phyloP scores from a whole-genome alignment of 2,797 vertebrate species.

The Gorsachius magnificus region DNA sequence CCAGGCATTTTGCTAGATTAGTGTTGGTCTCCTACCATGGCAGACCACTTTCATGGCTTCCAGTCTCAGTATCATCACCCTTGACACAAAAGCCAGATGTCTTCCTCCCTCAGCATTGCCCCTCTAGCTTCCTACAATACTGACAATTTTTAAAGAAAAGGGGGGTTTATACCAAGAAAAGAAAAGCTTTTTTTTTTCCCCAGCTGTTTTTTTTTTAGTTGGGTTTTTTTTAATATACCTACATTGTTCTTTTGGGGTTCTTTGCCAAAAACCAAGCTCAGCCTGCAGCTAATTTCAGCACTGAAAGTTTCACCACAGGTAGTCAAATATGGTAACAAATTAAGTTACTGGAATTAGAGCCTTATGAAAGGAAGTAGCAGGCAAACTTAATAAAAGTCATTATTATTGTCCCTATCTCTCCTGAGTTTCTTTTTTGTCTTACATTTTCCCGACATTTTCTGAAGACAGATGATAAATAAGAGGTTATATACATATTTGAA shows the following conservation, averaged over 20 bases:
- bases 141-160: not conserved
- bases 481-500: not conserved
- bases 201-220: not conserved
- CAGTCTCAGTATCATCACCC: not conserved
- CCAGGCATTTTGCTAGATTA: not conserved
- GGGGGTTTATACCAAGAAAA: not conserved
- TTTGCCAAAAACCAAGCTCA: not conserved
- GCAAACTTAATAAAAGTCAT: not conserved
- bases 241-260: not conserved
- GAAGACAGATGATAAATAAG: not conserved
- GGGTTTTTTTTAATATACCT: not conserved
- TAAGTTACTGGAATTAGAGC: not conserved
- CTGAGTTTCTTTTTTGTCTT: not conserved
- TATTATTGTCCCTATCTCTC: not conserved
- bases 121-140: not conserved
- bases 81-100: not conserved
- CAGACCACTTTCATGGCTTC: not conserved
- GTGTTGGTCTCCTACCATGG: not conserved
- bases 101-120: not conserved
- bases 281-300: not conserved
- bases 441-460: not conserved
- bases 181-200: not conserved
- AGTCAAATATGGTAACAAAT: not conserved
- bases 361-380: not conserved
- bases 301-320: not conserved